Conservation (phyloP, 2,888 invertebrate species). For the Cosmopolites sordidus region DNA sequence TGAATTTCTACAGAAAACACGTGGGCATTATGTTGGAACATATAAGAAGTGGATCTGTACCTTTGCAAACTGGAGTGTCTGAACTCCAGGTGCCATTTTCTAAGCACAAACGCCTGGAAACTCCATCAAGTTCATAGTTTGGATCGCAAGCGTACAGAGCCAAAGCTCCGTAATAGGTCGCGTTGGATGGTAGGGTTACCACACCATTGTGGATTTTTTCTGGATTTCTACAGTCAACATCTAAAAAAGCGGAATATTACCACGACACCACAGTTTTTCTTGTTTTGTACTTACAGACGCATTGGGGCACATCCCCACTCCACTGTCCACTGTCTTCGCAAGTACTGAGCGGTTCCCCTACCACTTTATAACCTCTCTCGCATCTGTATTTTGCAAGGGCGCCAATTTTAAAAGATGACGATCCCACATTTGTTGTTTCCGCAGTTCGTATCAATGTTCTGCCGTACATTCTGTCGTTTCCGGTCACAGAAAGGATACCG, state of each 20-base stretch:
- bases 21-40: neutral
- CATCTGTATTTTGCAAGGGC: conserved; percentile 85
- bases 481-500: conserved; percentile 82
- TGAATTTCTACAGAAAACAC: conserved; percentile 64
- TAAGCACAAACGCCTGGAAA: conserved; percentile 75
- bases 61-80: conserved; percentile 74
- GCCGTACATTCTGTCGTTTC: conserved; percentile 86
- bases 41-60: conserved; percentile 45
- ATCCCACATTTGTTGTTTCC: conserved; percentile 59
- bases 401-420: conserved; percentile 79
- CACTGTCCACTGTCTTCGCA: conserved; percentile 83
- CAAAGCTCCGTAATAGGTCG: conserved; percentile 82
- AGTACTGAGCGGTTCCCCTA: conserved; percentile 78
- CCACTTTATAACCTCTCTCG: conserved; percentile 82
- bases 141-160: conserved; percentile 78
- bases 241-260: conserved; percentile 47
- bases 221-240: conserved; percentile 82
- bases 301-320: conserved; percentile 79
- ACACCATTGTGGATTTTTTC: conserved; percentile 67
- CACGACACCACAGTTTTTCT: too few relatives aligned
- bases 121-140: conserved; percentile 78
- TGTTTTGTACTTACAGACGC: conserved; percentile 74
- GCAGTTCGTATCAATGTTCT: conserved; percentile 74
- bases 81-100: conserved; percentile 91
- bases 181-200: conserved; percentile 78